Conservation (phyloP, 2,797 vertebrate genomes). For the Acipenser transmontanus region DNA sequence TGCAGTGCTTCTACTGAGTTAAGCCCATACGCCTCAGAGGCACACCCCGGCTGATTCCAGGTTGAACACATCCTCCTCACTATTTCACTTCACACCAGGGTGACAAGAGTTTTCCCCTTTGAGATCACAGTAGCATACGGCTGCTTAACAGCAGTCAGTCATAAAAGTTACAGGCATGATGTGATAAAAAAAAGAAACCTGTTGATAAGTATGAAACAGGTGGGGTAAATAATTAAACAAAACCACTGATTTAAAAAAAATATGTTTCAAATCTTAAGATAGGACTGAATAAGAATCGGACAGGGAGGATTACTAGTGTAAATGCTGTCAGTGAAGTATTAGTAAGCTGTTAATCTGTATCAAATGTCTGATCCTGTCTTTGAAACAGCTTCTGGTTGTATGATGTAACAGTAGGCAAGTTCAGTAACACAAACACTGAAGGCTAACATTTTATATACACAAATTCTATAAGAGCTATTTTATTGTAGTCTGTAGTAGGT, state of each 20-base stretch:
- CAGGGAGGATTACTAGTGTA: not conserved
- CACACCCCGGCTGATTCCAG: not conserved
- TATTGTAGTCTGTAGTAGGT: too few species aligned
- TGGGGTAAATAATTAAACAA: not conserved
- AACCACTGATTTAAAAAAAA: not conserved
- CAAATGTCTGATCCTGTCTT: not conserved
- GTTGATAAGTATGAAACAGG: not conserved
- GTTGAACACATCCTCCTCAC: slow-evolving; percentile 2
- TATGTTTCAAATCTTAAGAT: not conserved
- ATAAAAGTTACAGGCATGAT: not conserved
- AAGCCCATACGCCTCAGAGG: too few species aligned
- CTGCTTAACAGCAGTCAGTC: not conserved
- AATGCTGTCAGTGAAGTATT: not conserved
- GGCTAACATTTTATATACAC: too few species aligned
- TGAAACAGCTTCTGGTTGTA: too few species aligned
- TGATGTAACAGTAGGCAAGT: too few species aligned
- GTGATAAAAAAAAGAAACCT: not conserved
- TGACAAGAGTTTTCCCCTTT: not conserved
- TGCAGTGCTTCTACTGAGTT: too few species aligned
- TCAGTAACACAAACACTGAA: too few species aligned
- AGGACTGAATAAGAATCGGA: not conserved
- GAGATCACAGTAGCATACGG: not conserved
- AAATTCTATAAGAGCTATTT: too few species aligned
- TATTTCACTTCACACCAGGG: too few species aligned
- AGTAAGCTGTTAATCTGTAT: not conserved